phyloP scores from a whole-genome alignment of 2,113 vertebrate genomes.

The Onychorhynchus coronatus region DNA sequence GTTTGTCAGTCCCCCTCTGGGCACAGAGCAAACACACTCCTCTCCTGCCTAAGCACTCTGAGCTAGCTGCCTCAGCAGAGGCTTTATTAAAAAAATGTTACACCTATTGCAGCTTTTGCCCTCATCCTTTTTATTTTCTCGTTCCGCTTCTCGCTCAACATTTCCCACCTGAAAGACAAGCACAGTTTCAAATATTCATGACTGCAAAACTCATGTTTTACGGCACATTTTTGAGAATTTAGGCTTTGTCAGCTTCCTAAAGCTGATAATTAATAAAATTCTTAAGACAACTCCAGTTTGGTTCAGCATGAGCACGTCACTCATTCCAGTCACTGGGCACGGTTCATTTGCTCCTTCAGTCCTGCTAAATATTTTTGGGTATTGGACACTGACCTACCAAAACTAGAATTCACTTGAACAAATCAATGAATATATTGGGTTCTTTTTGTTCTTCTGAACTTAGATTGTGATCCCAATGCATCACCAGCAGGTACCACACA shows the following conservation, averaged over 20 bases:
- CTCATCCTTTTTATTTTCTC: not conserved
- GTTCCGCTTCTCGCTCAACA: not conserved
- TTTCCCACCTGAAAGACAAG: not conserved
- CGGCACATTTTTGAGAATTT: not conserved
- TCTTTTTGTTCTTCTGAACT: not conserved
- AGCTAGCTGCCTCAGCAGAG: not conserved
- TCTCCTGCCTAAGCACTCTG: not conserved
- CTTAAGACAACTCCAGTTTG: not conserved
- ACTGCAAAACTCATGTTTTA: not conserved
- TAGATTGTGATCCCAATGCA: not conserved
- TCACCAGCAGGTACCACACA: not conserved
- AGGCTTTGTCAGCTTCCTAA: not conserved
- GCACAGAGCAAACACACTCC: not conserved
- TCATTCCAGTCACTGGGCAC: not conserved
- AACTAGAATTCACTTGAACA: not conserved
- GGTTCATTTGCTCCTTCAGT: not conserved
- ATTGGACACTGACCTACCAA: not conserved
- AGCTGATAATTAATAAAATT: not conserved
- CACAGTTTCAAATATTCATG: not conserved
- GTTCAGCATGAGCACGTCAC: not conserved
- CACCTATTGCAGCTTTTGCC: not conserved
- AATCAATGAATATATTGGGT: not conserved
- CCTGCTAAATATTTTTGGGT: not conserved
- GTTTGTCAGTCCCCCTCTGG: not conserved
- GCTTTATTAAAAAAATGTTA: accelerated